phyloP scores from a whole-genome alignment of 2,113 vertebrate species.

The Xiphias gladius region DNA sequence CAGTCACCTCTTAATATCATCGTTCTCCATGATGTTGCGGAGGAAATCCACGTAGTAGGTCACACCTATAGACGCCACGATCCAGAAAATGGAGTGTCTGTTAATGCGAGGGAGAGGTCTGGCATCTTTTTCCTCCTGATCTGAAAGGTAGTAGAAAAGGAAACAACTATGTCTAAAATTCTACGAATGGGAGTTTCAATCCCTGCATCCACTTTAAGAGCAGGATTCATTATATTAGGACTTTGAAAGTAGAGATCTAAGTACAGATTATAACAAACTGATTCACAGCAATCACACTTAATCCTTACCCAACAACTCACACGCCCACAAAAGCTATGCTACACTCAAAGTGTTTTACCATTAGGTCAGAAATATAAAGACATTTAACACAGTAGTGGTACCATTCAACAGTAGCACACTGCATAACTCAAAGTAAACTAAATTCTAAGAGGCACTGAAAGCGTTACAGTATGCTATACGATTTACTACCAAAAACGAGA shows the following conservation, averaged over 20 bases:
- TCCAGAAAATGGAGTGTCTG: conserved; percentile 95
- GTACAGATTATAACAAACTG: neutral
- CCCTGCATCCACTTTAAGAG: neutral
- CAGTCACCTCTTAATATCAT: conserved; percentile 89
- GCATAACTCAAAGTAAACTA: neutral
- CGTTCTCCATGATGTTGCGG: conserved; percentile 85
- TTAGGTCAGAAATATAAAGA: neutral
- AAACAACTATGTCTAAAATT: neutral
- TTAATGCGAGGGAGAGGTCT: conserved; percentile 91
- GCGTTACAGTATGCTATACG: neutral
- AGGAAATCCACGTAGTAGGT: conserved; percentile 96
- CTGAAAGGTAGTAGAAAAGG: conserved; percentile 72
- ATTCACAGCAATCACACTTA: neutral
- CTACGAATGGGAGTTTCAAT: neutral
- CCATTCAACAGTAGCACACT: neutral
- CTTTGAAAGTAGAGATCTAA: neutral
- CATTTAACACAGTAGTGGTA: neutral
- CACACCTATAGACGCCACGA: conserved; percentile 88
- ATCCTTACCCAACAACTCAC: neutral
- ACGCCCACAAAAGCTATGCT: neutral
- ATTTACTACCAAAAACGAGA: conserved; percentile 40
- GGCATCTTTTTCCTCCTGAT: conserved; percentile 83
- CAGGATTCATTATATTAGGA: too few relatives aligned
- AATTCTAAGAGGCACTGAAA: neutral
- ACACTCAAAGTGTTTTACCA: neutral